Conservation (phyloP, 1,140 invertebrate species). For the Habropoda laboriosa region DNA sequence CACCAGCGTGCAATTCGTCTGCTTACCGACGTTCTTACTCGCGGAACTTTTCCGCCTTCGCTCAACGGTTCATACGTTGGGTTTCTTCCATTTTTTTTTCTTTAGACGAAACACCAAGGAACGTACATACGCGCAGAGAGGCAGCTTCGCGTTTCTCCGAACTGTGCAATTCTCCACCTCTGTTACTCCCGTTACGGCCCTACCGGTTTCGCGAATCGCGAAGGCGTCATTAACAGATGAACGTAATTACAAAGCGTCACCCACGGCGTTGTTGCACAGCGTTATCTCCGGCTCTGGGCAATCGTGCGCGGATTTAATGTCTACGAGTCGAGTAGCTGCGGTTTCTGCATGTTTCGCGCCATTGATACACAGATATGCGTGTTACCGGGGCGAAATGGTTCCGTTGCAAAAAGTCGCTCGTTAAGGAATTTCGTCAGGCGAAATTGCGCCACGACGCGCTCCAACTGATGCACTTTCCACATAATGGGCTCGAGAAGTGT, state of each 20-base stretch:
- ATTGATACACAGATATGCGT: not conserved
- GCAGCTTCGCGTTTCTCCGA: not conserved
- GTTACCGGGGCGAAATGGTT: not conserved
- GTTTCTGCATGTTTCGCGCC: not conserved
- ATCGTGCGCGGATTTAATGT: conserved; percentile 16
- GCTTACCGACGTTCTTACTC: not conserved
- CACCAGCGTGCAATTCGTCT: not conserved
- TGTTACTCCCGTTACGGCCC: not conserved
- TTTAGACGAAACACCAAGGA: too few species aligned
- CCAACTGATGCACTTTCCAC: not conserved
- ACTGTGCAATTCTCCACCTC: not conserved
- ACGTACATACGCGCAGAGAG: too few species aligned
- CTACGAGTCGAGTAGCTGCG: not conserved
- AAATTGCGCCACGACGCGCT: not conserved
- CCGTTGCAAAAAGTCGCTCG: not conserved
- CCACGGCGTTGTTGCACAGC: not conserved
- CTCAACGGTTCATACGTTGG: too few species aligned
- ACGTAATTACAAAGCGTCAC: conserved; percentile 32
- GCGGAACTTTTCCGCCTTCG: not conserved
- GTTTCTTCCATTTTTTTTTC: not conserved
- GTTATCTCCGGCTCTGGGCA: not conserved
- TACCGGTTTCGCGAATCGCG: conserved; percentile 18
- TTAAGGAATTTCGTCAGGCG: not conserved
- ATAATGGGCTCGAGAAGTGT: not conserved
- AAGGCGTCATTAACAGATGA: conserved; percentile 37